Evolutionary conservation across 2,113 vertebrate genomes (phyloP).

Genomic region (Lichenostomus cassidix): DNA sequence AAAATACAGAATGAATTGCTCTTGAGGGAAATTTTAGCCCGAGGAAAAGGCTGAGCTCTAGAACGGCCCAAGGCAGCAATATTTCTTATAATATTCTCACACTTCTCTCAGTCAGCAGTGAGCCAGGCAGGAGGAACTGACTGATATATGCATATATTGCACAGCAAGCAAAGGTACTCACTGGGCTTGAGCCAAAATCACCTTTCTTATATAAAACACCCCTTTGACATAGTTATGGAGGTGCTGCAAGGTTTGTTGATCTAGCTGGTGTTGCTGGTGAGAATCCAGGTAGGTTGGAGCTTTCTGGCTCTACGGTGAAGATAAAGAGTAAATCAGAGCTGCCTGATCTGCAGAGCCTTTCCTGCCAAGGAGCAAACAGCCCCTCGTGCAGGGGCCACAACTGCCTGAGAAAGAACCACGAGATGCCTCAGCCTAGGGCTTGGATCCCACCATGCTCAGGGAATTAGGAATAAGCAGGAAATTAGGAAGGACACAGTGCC

Average conservation of each 20-base stretch:
- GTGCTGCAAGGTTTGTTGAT: background rate
- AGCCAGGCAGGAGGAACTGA: background rate
- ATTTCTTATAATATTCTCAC: background rate
- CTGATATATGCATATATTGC: background rate
- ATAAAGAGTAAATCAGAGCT: background rate
- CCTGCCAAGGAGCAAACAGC: background rate
- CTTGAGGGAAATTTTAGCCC: background rate
- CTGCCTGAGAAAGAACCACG: background rate
- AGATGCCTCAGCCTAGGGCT: background rate
- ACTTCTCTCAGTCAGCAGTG: background rate
- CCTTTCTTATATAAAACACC: background rate
- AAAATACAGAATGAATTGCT: background rate
- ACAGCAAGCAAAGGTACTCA: background rate
- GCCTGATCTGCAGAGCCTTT: background rate
- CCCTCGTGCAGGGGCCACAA: background rate
- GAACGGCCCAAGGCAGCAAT: background rate
- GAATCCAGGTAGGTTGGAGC: background rate
- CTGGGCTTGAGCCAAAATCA: background rate
- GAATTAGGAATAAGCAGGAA: too few relatives aligned
- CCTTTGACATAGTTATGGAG: background rate
- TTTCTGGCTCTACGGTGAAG: background rate
- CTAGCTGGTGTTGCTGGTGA: background rate
- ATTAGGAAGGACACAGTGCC: background rate
- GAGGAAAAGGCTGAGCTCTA: background rate
- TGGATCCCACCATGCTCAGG: accelerated